These are phyloP conservation scores for Lepeophtheirus nordmannii DNA, from an alignment of 2,888 invertebrate genomes.

Conservation along the genomic window DNA sequence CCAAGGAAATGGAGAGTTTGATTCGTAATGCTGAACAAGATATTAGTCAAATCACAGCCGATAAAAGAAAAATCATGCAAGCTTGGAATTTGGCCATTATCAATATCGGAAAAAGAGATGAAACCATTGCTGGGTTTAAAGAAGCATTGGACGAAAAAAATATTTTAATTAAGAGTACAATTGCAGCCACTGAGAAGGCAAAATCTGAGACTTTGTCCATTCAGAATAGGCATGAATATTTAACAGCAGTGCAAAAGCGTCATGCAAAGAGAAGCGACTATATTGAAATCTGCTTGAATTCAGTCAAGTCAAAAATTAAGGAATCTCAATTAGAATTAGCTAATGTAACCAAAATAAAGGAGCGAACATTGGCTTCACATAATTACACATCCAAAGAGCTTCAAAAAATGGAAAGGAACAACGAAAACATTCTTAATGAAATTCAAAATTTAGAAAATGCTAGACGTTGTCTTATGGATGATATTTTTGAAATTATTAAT, in stretches of 20 bases:
- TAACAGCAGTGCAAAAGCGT: neutral
- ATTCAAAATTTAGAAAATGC: neutral
- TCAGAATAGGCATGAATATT: neutral
- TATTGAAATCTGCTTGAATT: neutral
- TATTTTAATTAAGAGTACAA: neutral
- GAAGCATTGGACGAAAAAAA: neutral
- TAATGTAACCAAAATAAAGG: neutral
- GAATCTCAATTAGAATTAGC: neutral
- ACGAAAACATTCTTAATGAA: neutral
- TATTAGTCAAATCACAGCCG: neutral
- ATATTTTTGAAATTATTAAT: neutral
- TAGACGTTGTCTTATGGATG: neutral
- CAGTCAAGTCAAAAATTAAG: neutral
- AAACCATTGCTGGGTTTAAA: neutral
- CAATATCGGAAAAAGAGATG: neutral
- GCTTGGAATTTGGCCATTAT: neutral
- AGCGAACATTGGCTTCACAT: neutral
- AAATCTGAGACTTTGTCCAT: neutral
- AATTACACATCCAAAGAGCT: neutral
- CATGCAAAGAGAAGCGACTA: neutral
- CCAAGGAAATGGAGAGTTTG: neutral
- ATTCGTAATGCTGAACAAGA: neutral
- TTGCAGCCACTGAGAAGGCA: neutral
- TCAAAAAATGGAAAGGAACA: neutral
- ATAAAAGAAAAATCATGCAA: neutral